phyloP scores from a whole-genome alignment of 2,888 invertebrate genomes.

The Calliphora vomitoria region DNA sequence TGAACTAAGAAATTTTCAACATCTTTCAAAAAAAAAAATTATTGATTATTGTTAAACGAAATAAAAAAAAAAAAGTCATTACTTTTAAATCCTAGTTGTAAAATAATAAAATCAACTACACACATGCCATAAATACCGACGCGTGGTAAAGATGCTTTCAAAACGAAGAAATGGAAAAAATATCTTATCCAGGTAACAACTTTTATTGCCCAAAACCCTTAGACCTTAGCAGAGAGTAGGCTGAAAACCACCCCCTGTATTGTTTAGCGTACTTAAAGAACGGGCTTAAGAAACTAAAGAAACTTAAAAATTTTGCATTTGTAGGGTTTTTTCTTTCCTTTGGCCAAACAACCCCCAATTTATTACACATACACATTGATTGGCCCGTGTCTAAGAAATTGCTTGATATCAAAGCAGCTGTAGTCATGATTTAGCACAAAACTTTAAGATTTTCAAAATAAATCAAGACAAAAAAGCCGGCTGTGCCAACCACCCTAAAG shows the following conservation, averaged over 20 bases:
- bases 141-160: constrained; percentile 53
- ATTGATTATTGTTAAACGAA: constrained; percentile 21
- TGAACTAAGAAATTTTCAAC: constrained; percentile 10
- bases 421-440: constrained; percentile 48
- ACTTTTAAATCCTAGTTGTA: constrained; percentile 39
- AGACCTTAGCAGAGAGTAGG: background rate
- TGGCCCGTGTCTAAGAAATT: constrained; percentile 25
- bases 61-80: constrained; percentile 24
- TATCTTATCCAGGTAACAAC: constrained; percentile 54
- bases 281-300: constrained; percentile 12
- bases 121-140: constrained; percentile 54
- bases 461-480: constrained; percentile 57
- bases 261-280: constrained; percentile 1
- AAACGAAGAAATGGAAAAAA: background rate
- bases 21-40: constrained; percentile 32
- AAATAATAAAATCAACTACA: constrained; percentile 56
- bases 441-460: constrained; percentile 32
- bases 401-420: constrained; percentile 57
- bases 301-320: constrained; percentile 21
- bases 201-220: constrained; percentile 8
- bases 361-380: constrained; percentile 45
- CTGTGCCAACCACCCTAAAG: constrained; percentile 58
- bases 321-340: background rate
- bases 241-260: constrained; percentile 62
- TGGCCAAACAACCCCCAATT: constrained; percentile 53